These are phyloP conservation scores for Osmerus mordax DNA, from an alignment of 2,113 vertebrate species.

Conservation along the genomic window DNA sequence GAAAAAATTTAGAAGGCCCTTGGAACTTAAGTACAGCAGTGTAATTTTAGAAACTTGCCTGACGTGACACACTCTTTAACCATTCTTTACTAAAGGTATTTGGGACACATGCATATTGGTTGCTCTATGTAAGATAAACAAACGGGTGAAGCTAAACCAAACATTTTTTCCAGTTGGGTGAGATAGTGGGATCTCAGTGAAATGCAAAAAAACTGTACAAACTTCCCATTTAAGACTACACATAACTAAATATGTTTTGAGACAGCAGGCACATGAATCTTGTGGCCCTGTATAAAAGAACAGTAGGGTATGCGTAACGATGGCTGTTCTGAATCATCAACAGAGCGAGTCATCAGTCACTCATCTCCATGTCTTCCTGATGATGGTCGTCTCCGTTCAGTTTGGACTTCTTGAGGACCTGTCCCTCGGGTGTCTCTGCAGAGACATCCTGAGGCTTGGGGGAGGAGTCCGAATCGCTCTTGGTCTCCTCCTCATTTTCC, in stretches of 20 bases:
- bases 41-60: slow-evolving; percentile 51
- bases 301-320: slow-evolving; percentile 66
- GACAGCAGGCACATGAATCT: slow-evolving; percentile 48
- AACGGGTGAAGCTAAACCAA: slow-evolving; percentile 16
- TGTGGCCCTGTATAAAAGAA: slow-evolving; percentile 70
- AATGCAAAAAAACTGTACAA: slow-evolving; percentile 62
- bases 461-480: slow-evolving; percentile 76
- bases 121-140: slow-evolving; percentile 59
- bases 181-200: slow-evolving; percentile 14
- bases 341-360: slow-evolving; percentile 76
- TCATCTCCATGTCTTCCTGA: slow-evolving; percentile 99
- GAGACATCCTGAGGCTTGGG: slow-evolving; percentile 73
- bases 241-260: slow-evolving; percentile 42
- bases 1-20: slow-evolving; percentile 43
- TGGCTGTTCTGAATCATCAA: slow-evolving; percentile 34
- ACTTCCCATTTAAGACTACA: slow-evolving; percentile 71
- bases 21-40: slow-evolving; percentile 57
- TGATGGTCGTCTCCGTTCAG: slow-evolving; percentile 93
- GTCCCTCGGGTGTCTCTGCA: slow-evolving; percentile 67
- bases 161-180: background rate
- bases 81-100: slow-evolving; percentile 51
- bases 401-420: slow-evolving; percentile 82
- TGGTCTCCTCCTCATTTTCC: slow-evolving; percentile 85
- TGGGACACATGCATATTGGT: slow-evolving; percentile 61
- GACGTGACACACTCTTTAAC: slow-evolving; percentile 53